These are phyloP conservation scores for Rhysida immarginata DNA, from an alignment of 1,140 invertebrate genomes.

Conservation along the genomic window DNA sequence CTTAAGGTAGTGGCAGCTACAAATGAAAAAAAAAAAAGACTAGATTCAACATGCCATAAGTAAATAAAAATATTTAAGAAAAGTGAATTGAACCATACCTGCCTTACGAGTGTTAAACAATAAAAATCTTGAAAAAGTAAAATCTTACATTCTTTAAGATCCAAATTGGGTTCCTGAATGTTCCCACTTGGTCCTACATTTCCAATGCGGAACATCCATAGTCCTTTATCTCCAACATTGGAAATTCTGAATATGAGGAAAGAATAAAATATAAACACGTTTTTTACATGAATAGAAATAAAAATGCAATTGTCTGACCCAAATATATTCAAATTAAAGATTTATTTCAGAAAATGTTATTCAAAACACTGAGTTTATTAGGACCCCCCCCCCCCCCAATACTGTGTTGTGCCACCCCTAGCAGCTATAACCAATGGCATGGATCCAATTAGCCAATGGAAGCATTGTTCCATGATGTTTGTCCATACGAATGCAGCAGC, in stretches of 20 bases:
- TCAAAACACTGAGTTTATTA: too few species aligned
- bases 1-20: slow-evolving; percentile 13
- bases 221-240: slow-evolving; percentile 62
- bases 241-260: slow-evolving; percentile 43
- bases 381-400: too few species aligned
- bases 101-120: slow-evolving; percentile 3
- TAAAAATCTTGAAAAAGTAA: slow-evolving; percentile 11
- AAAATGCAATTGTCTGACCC: too few species aligned
- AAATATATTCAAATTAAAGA: too few species aligned
- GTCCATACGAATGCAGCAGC: too few species aligned
- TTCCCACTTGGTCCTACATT: slow-evolving; percentile 41
- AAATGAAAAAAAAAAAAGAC: slow-evolving; percentile 9
- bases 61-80: background rate
- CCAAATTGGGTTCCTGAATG: slow-evolving; percentile 47
- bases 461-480: too few species aligned
- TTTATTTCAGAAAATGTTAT: too few species aligned
- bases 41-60: background rate
- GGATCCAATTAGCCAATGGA: too few species aligned
- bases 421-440: too few species aligned
- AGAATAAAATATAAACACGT: too few species aligned
- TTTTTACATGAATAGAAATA: too few species aligned
- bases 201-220: slow-evolving; percentile 70
- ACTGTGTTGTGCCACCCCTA: too few species aligned
- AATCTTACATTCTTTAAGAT: slow-evolving; percentile 24
- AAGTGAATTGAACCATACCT: background rate